These are phyloP conservation scores for Meles meles DNA, from an alignment of 2,113 vertebrate species.

Conservation along the genomic window DNA sequence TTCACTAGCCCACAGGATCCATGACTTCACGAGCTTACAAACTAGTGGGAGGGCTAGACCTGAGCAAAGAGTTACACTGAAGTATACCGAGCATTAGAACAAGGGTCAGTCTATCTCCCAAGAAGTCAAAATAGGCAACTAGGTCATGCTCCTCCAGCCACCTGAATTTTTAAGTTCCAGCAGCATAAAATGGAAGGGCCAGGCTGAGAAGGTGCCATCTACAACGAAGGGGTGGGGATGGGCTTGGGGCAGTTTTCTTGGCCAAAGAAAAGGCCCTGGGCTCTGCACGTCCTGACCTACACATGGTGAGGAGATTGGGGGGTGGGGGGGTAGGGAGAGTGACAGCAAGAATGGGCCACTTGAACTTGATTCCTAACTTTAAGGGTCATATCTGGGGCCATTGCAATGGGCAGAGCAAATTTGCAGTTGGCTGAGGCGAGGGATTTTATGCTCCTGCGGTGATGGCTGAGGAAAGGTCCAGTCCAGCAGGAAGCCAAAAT, in stretches of 20 bases:
- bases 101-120: neutral
- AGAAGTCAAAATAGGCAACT: neutral
- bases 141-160: neutral
- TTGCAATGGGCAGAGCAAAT: neutral
- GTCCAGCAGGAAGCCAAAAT: neutral
- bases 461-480: neutral
- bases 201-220: neutral
- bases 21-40: neutral
- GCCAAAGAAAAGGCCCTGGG: neutral
- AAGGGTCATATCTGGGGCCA: neutral
- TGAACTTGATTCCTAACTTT: neutral
- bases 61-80: neutral
- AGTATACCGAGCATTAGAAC: neutral
- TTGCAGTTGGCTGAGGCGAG: neutral
- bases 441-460: neutral
- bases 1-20: neutral
- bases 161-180: neutral
- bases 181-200: neutral
- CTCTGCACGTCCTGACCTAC: neutral
- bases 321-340: too few species aligned
- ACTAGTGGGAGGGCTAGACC: neutral
- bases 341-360: neutral
- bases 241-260: neutral
- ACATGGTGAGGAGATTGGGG: neutral
- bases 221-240: neutral